Conservation (phyloP, 1,140 invertebrate genomes). For the Bacillus rossius region DNA sequence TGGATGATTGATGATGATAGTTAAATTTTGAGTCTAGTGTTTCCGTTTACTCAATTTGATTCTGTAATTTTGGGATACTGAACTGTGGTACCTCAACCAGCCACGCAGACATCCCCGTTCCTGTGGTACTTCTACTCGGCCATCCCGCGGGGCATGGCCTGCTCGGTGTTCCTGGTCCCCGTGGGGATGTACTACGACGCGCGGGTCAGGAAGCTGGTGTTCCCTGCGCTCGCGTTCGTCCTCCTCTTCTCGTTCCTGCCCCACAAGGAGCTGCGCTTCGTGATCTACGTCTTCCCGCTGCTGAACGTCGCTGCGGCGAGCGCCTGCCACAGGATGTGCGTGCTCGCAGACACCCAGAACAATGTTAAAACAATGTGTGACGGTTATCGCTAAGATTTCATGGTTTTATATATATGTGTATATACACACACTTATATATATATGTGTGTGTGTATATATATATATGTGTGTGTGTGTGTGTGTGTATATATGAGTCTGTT, state of each 20-base stretch:
- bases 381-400: no score
- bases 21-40: no score
- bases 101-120: constrained; percentile 81
- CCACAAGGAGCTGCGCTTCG: constrained; percentile 97
- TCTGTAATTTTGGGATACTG: no score
- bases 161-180: constrained; percentile 76
- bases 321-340: constrained; percentile 83
- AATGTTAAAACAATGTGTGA: neutral
- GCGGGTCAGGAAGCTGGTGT: constrained; percentile 58
- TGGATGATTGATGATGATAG: no score
- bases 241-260: constrained; percentile 90
- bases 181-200: constrained; percentile 70
- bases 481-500: no score
- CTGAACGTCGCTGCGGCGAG: constrained; percentile 87
- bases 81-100: no score
- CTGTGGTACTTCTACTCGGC: constrained; percentile 99
- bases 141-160: constrained; percentile 79
- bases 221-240: constrained; percentile 80
- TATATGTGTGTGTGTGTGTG: no score
- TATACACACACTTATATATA: no score
- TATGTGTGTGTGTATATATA: no score
- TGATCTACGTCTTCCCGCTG: constrained; percentile 94
- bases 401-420: no score
- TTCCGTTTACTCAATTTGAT: no score
- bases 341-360: constrained; percentile 26